phyloP scores from a whole-genome alignment of 2,888 invertebrate species.

The Nomada ferruginata region DNA sequence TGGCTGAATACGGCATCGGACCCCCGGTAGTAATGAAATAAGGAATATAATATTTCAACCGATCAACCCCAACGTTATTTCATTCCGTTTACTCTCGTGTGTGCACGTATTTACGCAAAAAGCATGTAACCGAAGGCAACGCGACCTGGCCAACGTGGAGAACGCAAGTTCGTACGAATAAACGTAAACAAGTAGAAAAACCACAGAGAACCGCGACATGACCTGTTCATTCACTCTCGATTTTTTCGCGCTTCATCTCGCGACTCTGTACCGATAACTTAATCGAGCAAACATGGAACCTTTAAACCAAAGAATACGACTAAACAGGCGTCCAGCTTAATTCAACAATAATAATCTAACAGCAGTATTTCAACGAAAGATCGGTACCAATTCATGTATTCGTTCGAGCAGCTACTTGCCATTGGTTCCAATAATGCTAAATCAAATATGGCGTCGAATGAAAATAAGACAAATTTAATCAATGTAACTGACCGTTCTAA shows the following conservation, averaged over 20 bases:
- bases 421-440: not conserved
- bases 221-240: constrained; percentile 44
- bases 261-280: not conserved
- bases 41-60: constrained; percentile 8
- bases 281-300: not conserved
- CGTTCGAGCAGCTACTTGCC: not conserved
- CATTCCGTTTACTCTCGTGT: constrained; percentile 25
- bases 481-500: no score
- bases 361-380: no score
- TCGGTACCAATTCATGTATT: not conserved
- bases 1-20: no score
- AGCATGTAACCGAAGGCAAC: constrained; percentile 6
- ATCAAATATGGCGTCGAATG: constrained; percentile 2
- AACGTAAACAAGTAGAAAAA: constrained; percentile 44
- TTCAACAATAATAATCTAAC: no score
- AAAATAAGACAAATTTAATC: not conserved
- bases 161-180: constrained; percentile 34
- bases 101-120: constrained; percentile 13
- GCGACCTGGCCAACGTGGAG: constrained; percentile 11
- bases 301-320: not conserved
- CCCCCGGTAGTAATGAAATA: not conserved
- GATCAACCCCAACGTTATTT: constrained; percentile 6
- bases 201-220: constrained; percentile 10
- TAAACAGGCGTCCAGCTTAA: not conserved
- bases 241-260: constrained; percentile 22